Base-by-base conservation (phyloP, 2,888 invertebrate genomes). In the Labia minor region DNA sequence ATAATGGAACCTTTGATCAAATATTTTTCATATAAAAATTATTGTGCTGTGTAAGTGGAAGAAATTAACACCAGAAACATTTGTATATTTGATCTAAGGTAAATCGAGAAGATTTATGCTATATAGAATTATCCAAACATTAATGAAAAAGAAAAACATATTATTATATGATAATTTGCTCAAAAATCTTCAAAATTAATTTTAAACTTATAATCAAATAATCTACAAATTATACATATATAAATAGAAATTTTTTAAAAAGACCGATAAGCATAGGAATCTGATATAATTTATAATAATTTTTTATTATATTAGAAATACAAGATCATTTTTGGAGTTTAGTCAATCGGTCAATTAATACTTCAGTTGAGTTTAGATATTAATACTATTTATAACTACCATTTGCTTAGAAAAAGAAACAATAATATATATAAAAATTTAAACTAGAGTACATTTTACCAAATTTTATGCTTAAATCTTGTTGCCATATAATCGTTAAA, bases 401-500 rank as follows among this genome's bases (percentile, higher is more conserved):
- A n/a, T 6, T 6, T 26, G 26, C 14, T n/a, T n/a, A 49, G n/a
- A 49, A 4, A 49, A 49, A 14, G 49, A 49, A 4, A 49, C n/a
- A 49, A 49, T 49, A 49, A 10, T n/a, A 49, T 49, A 49, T n/a
- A 49, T 49, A 4, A 26, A 49, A 8, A 49, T 16, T 49, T n/a
- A 16, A 11, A 8, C 3, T 4, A 49, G 2, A 10, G n/a, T n/a
- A 49, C 3, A 49, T 49, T 49, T 49, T 49, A 49, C 14, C 49
- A 4, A 49, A 49, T 49, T 49, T 49, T 49, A 49, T n/a, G 49
- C 49, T 49, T 49, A 49, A n/a, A 49, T 49, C 49, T 49, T 49
- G 49, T 49, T 49, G 49, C 49, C 49, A 49, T 33, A 49, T 49
- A 49, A 49, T 49, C 49, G 49, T 49, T 49, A 49, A 49, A 49